A percentile compares a stretch with the other conserved stretches of the same genome.
Conservation (phyloP, 2,113 vertebrate genomes). For the Hippocampus barbouri region DNA sequence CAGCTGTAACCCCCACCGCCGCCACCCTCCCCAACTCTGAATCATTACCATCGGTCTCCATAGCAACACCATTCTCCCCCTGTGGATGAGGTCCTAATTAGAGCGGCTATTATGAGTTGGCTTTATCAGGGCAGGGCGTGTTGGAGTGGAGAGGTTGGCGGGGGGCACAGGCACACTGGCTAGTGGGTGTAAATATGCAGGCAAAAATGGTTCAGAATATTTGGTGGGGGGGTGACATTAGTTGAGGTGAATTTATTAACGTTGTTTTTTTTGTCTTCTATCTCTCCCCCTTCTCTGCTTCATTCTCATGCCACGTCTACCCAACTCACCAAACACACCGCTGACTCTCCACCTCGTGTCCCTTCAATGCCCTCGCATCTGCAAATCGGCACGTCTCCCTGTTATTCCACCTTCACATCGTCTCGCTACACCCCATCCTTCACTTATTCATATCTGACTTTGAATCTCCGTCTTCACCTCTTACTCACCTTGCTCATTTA, state of each 20-base stretch:
- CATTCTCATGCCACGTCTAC: slow-evolving; percentile 1
- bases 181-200: slow-evolving; percentile 43
- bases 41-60: slow-evolving; percentile 66
- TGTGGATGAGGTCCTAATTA: slow-evolving; percentile 78
- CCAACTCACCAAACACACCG: slow-evolving; percentile 20
- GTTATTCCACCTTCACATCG: slow-evolving; percentile 47
- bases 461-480: slow-evolving; percentile 65
- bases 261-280: neutral
- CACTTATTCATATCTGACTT: slow-evolving; percentile 45
- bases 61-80: slow-evolving; percentile 73
- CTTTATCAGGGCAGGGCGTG: slow-evolving; percentile 53
- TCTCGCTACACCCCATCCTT: slow-evolving; percentile 29
- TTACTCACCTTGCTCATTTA: slow-evolving; percentile 58
- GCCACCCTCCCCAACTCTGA: slow-evolving; percentile 55
- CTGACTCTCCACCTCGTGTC: slow-evolving; percentile 32
- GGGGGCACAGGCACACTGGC: slow-evolving; percentile 32
- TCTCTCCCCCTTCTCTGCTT: slow-evolving; percentile 10
- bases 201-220: slow-evolving; percentile 14
- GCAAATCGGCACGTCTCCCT: slow-evolving; percentile 38
- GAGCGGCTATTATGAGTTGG: slow-evolving; percentile 80
- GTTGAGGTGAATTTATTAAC: neutral
- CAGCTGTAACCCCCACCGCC: slow-evolving; percentile 55
- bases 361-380: slow-evolving; percentile 39
- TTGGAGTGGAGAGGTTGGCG: slow-evolving; percentile 43
- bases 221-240: neutral